These are phyloP conservation scores for Oreohelix idahoensis DNA, from an alignment of 1,140 invertebrate genomes.

Conservation along the genomic window DNA sequence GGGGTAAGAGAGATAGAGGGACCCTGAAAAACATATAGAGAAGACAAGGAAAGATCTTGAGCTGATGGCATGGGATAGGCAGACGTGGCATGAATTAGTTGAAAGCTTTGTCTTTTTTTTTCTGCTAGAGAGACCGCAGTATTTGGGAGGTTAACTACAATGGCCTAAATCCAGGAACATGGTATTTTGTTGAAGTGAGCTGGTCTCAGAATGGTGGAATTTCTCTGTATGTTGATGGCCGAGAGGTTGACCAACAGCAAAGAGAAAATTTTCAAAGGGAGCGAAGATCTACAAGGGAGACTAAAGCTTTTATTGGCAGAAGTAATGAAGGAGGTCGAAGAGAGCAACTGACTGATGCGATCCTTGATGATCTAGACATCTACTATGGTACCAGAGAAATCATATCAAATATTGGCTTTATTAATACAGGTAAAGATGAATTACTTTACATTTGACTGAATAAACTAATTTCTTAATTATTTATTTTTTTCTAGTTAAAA, in stretches of 20 bases:
- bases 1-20: no score
- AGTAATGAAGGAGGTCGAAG: conserved; percentile 49
- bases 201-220: conserved; percentile 60
- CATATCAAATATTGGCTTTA: conserved; percentile 60
- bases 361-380: conserved; percentile 66
- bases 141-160: conserved; percentile 45
- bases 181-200: conserved; percentile 71
- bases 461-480: no score
- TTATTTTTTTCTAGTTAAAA: no score
- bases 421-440: conserved; percentile 62
- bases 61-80: no score
- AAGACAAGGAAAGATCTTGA: no score
- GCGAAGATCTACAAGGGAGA: conserved; percentile 14
- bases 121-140: conserved; percentile 30
- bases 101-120: neutral
- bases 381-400: conserved; percentile 62
- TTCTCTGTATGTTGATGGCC: conserved; percentile 60
- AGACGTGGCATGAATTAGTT: no score
- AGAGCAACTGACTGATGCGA: conserved; percentile 51
- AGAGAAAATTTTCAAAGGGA: conserved; percentile 33
- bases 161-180: conserved; percentile 51
- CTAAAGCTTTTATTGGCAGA: conserved; percentile 62
- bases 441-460: neutral
- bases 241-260: conserved; percentile 46
- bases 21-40: no score